Base-by-base conservation (phyloP, 2,113 vertebrate genomes). In the Myiagra hebetior region DNA sequence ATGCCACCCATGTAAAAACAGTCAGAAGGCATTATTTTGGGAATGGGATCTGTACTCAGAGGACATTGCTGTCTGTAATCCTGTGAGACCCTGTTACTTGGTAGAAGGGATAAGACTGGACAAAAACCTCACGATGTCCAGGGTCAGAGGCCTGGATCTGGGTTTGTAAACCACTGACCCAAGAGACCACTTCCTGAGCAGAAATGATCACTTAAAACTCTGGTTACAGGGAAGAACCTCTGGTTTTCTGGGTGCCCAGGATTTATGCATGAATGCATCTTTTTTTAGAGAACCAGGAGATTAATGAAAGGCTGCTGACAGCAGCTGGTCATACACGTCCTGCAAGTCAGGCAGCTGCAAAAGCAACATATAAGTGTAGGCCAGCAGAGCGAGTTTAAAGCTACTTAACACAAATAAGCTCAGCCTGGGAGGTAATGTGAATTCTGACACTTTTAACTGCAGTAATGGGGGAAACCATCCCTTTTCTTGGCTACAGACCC, bases 261-360 rank as follows among this genome's bases (percentile, higher is more conserved):
- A 16, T 89, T 85, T 65, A 62, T 46, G 65, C 0, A 49, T 46
- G 12, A 81, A 67, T 37, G 4, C 0, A 0, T 33, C 10, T 46
- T 52, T 70, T 70, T 68, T 74, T 11, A 68, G 63, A 62, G 64
- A 81, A 50, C 13, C 4, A 3, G 26, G 56, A 69, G 70, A 44
- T 56, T 42, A 83, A 69, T 1, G 31, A 83, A 56, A 26, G 15
- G 41, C 42, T 86, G 46, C 78, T 88, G 88, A 73, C 74, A 91
- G 75, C 64, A 79, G 41, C 62, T 73, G 56, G 69, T 91, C 60
- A 69, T 21, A 52, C 59, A 8, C 4, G 15, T 67, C 64, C 55
- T 4, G 3, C 15, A 55, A 69, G 75, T 60, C n/a, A 77, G 52
- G 70, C 0, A 1, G 41, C 59, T 62, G 59, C 72, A 77, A 90